Base-by-base conservation (phyloP, 2,113 vertebrate genomes). In the Eolophus roseicapilla region DNA sequence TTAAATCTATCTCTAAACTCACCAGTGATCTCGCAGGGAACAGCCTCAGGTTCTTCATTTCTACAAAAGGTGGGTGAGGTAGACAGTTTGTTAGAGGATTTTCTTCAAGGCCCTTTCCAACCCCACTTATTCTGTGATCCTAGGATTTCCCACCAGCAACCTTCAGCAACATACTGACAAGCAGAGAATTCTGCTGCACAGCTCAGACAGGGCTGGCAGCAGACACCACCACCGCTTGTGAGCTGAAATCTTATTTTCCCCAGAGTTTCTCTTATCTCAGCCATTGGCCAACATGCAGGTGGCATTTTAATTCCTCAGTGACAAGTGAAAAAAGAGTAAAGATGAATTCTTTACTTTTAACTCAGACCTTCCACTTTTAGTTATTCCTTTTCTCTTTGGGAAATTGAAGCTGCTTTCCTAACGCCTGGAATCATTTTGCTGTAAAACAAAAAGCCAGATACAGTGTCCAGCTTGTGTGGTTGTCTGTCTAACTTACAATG, bases 21-120 rank as follows among this genome's bases (percentile, higher is more conserved):
- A 98, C 98, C 98, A 81, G 95, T 97, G 94, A 98, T 98, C 60
- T 97, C 96, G 82, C 90, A 95, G 0, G 63, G 28, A 85, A 93
- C 93, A 88, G 71, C 75, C 63, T 86, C 97, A n/a, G 71, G 70
- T 31, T 92, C 97, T 88, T 97, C 97, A 88, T 70, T 92, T 84
- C 98, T 98, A 82, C 44, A 86, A 79, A 81, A 77, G 49, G n/a
- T 11, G 28, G 21, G 53, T 50, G 44, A 82, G 41, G 39, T 20
- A 71, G 84, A 84, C 5, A 70, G 41, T 39, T 91, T 33, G 46
- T 75, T 82, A 59, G 33, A 21, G 21, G 57, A 35, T 35, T 59
- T 35, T 35, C 57, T 59, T 24, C 35, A 35, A 24, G 33, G 57
- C 57, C 33, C 57, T n/a, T 59, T 59, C 57, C 57, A 59, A 35